Base-by-base conservation (phyloP, 2,888 invertebrate species). In the Aelia acuminata region DNA sequence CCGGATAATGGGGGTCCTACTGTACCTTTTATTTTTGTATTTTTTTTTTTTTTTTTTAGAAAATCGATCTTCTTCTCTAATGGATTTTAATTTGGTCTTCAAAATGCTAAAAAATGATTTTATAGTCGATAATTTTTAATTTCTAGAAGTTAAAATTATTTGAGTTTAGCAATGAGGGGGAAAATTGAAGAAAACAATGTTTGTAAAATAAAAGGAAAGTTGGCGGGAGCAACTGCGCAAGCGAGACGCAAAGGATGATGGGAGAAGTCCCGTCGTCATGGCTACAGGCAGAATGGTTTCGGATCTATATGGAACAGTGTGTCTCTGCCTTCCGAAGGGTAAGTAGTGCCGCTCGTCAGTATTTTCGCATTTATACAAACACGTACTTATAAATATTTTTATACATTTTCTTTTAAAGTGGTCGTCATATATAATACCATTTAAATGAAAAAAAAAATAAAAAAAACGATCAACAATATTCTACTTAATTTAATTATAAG, bases 251-350 rank as follows among this genome's bases (percentile, higher is more conserved):
- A 43, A 13, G 80, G 39, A 80, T 43, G 20, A 80, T 80, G 80
- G 80, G 80, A 80, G 75, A 43, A 80, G 2, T 39, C n/a, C 22
- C 22, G 80, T 80, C 43, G 80, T 43, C 43, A 80, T 43, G n/a
- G 80, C 43, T 43, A 80, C 80, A 8, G 43, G 20, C 80, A 39
- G 22, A 80, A 35, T 22, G 39, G 80, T n/a, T n/a, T 80, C 43
- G 39, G 80, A 80, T 43, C 80, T 43, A 39, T 80, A 80, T 43
- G 80, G 43, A 43, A n/a, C 43, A 39, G 39, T 80, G 43, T 80
- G 43, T 43, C n/a, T 43, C 80, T 13, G n/a, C 0, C 80, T 43
- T 22, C 22, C 1, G 43, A 80, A 11, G 80, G 80, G 80, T 80
- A 43, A 80, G 80, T 80, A 4, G 3, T n/a, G 31, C 31, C 31